Conservation (phyloP, 2,888 invertebrate genomes). For the Operophtera brumata region DNA sequence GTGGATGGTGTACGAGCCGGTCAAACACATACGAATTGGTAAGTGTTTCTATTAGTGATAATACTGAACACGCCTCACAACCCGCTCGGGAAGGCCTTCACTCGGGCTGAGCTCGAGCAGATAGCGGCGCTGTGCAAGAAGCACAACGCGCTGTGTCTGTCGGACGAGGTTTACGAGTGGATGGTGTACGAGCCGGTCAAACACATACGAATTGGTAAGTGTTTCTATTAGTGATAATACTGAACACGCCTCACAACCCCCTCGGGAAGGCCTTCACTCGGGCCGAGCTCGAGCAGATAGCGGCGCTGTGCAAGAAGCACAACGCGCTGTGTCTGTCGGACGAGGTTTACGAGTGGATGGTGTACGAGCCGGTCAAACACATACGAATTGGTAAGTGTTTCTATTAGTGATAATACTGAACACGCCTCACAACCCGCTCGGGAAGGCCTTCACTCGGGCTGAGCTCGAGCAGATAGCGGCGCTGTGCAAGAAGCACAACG, state of each 20-base stretch:
- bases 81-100: slow-evolving; percentile 95
- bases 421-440: slow-evolving; percentile 98
- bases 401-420: slow-evolving; percentile 89
- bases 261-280: slow-evolving; percentile 91
- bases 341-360: slow-evolving; percentile 99
- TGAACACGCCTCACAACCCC: slow-evolving; percentile 99
- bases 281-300: slow-evolving; percentile 88
- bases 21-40: slow-evolving; percentile 95
- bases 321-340: slow-evolving; percentile 96
- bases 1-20: slow-evolving; percentile 94
- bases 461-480: slow-evolving; percentile 90
- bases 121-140: slow-evolving; percentile 95
- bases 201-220: slow-evolving; percentile 93
- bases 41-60: slow-evolving; percentile 75
- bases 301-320: slow-evolving; percentile 94
- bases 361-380: slow-evolving; percentile 90
- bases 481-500: slow-evolving; percentile 95
- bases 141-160: slow-evolving; percentile 93
- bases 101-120: slow-evolving; percentile 83
- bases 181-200: slow-evolving; percentile 90
- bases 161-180: slow-evolving; percentile 99
- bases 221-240: slow-evolving; percentile 82
- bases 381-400: slow-evolving; percentile 90
- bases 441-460: slow-evolving; percentile 88
- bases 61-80: slow-evolving; percentile 99